Evolutionary conservation across 2,888 invertebrate genomes (phyloP).

Genomic region (Trissolcus brochymenae): DNA sequence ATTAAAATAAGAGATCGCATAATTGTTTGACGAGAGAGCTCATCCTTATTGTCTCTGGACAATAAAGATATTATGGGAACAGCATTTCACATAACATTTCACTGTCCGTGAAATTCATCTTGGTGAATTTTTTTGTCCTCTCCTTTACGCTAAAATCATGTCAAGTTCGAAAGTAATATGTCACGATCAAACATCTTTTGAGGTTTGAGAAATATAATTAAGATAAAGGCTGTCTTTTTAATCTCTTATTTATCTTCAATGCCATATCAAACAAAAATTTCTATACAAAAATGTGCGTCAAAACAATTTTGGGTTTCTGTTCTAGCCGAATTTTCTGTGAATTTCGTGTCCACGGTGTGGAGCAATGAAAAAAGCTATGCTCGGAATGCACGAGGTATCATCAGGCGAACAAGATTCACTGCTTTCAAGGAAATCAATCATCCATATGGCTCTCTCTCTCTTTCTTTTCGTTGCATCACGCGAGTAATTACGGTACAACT

Average conservation of each 20-base stretch:
- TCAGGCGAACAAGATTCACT: constrained; percentile 47
- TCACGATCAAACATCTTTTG: neutral
- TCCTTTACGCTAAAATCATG: constrained; percentile 22
- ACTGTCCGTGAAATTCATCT: constrained; percentile 41
- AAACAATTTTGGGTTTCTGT: too few relatives aligned
- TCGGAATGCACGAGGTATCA: constrained; percentile 23
- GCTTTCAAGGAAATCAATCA: constrained; percentile 48
- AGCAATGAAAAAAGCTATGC: constrained; percentile 38
- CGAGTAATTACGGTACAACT: constrained; percentile 40
- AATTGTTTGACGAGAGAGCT: constrained; percentile 32
- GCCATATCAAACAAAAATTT: too few relatives aligned
- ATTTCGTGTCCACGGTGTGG: neutral
- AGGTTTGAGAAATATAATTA: too few relatives aligned
- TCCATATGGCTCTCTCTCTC: constrained; percentile 37
- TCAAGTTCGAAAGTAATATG: constrained; percentile 48
- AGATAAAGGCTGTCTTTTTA: neutral
- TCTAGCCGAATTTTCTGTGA: too few relatives aligned
- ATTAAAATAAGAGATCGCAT: constrained; percentile 51
- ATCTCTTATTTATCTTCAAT: too few relatives aligned
- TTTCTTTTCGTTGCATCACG: constrained; percentile 31
- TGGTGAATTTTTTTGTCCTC: constrained; percentile 27
- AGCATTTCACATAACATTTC: constrained; percentile 44
- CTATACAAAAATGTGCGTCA: too few relatives aligned
- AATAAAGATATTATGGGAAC: constrained; percentile 37
- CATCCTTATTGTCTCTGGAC: constrained; percentile 37